Percentiles rank a stretch among this genome's conserved stretches.
Evolutionary conservation across 1,140 invertebrate species (phyloP).

Genomic region (Drosophila bocki): DNA sequence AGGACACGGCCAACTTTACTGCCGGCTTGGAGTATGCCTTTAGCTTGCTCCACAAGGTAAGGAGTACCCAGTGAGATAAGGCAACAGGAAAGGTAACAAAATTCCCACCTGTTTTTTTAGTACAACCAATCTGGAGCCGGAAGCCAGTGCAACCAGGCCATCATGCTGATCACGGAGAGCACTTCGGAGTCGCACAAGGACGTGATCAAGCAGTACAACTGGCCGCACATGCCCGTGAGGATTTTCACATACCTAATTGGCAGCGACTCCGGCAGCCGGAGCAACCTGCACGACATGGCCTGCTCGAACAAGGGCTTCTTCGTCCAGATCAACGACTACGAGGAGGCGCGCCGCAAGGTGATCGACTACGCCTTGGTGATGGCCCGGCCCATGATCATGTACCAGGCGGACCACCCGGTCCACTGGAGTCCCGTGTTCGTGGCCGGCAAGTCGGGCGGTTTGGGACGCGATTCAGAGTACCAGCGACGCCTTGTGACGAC

Average conservation of each 20-base stretch:
- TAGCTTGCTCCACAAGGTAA: constrained; percentile 94
- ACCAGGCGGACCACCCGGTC: constrained; percentile 94
- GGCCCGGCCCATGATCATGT: constrained; percentile 95
- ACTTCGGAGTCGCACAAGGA: constrained; percentile 89
- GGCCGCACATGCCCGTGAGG: constrained; percentile 95
- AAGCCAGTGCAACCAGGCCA: constrained; percentile 98
- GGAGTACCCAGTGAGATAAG: background rate
- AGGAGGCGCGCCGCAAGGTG: constrained; percentile 94
- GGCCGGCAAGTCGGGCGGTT: constrained; percentile 91
- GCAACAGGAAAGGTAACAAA: background rate
- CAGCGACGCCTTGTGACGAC: constrained; percentile 94
- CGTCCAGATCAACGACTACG: constrained; percentile 92
- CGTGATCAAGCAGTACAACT: constrained; percentile 94
- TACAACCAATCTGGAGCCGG: constrained; percentile 93
- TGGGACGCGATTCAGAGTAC: constrained; percentile 88
- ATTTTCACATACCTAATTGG: constrained; percentile 99
- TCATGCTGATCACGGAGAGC: constrained; percentile 97
- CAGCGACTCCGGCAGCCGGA: constrained; percentile 93
- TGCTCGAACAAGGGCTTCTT: constrained; percentile 98
- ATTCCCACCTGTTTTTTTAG: constrained; percentile 80
- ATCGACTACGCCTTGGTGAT: constrained; percentile 96
- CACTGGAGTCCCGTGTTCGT: constrained; percentile 96
- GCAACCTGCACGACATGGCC: constrained; percentile 96
- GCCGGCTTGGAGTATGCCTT: constrained; percentile 96
- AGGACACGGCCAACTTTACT: constrained; percentile 96